phyloP scores from a whole-genome alignment of 2,888 invertebrate genomes.

The Herminia tarsipennalis region DNA sequence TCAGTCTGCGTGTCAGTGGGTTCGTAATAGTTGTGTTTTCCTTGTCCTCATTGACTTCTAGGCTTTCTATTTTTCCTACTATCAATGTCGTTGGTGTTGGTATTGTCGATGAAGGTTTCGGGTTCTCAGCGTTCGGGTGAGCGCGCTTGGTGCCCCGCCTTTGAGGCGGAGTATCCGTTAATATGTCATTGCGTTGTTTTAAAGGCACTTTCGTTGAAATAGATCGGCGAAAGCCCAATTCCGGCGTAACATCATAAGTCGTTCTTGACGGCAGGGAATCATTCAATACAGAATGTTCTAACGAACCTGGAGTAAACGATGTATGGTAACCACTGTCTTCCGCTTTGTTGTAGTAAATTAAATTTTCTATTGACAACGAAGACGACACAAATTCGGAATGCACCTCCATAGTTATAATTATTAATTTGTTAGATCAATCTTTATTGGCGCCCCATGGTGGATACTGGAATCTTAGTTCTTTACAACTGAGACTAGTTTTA shows the following conservation, averaged over 20 bases:
- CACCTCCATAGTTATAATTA: conserved; percentile 62
- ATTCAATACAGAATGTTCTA: conserved; percentile 65
- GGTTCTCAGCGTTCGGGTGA: conserved; percentile 56
- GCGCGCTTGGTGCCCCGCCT: conserved; percentile 69
- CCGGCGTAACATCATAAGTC: conserved; percentile 55
- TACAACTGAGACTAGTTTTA: background rate
- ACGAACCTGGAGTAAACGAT: conserved; percentile 71
- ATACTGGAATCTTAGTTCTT: conserved; percentile 18
- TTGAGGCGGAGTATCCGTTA: conserved; percentile 56
- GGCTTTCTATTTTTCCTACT: conserved; percentile 70
- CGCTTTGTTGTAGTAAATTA: conserved; percentile 62
- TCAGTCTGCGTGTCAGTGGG: conserved; percentile 36
- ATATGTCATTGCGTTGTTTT: conserved; percentile 35
- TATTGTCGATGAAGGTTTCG: conserved; percentile 46
- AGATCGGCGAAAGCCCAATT: conserved; percentile 41
- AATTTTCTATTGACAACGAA: conserved; percentile 55
- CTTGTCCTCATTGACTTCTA: conserved; percentile 69
- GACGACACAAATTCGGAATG: conserved; percentile 61
- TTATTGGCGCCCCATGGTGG: conserved; percentile 26
- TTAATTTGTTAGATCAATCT: conserved; percentile 9
- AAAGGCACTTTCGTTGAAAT: too few species aligned
- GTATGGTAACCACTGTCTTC: conserved; percentile 82
- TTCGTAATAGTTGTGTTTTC: conserved; percentile 44
- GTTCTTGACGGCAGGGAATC: conserved; percentile 53
- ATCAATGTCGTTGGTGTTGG: conserved; percentile 76